Percentiles rank a stretch among this genome's conserved stretches.
These are phyloP conservation scores for Pristionchus fissidentatus DNA, from an alignment of 2,888 invertebrate genomes.

Conservation along the genomic window DNA sequence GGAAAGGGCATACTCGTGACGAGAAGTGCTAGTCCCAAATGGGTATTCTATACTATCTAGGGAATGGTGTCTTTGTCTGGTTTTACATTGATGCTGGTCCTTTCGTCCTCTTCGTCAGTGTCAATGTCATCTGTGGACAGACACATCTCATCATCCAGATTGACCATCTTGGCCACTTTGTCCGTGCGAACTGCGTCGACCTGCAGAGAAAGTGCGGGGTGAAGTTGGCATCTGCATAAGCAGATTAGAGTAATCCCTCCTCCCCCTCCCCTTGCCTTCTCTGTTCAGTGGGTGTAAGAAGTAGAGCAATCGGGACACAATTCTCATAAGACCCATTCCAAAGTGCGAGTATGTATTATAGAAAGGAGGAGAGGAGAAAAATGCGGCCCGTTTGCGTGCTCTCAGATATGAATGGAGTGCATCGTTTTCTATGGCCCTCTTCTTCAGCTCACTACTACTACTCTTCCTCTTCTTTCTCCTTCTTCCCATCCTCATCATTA, in stretches of 20 bases:
- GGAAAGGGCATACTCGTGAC: neutral
- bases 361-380: too few relatives aligned
- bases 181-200: slow-evolving; percentile 68
- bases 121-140: slow-evolving; percentile 67
- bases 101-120: slow-evolving; percentile 60
- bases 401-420: slow-evolving; percentile 28
- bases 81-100: slow-evolving; percentile 29
- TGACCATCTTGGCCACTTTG: slow-evolving; percentile 72
- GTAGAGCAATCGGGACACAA: slow-evolving; percentile 18
- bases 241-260: slow-evolving; percentile 26
- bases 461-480: neutral
- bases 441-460: too few relatives aligned
- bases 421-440: slow-evolving; percentile 2
- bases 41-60: neutral
- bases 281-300: neutral
- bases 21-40: neutral
- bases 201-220: slow-evolving; percentile 51
- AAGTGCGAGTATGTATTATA: slow-evolving; percentile 22
- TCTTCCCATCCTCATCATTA: neutral
- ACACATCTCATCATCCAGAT: slow-evolving; percentile 73
- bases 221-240: neutral
- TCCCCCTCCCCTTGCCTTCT: neutral
- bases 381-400: neutral
- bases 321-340: neutral
- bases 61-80: too few relatives aligned